A percentile compares a stretch with the other conserved stretches of the same genome.
Evolutionary conservation across 2,888 invertebrate species (phyloP).

Genomic region (Chloroclystis v-ata): DNA sequence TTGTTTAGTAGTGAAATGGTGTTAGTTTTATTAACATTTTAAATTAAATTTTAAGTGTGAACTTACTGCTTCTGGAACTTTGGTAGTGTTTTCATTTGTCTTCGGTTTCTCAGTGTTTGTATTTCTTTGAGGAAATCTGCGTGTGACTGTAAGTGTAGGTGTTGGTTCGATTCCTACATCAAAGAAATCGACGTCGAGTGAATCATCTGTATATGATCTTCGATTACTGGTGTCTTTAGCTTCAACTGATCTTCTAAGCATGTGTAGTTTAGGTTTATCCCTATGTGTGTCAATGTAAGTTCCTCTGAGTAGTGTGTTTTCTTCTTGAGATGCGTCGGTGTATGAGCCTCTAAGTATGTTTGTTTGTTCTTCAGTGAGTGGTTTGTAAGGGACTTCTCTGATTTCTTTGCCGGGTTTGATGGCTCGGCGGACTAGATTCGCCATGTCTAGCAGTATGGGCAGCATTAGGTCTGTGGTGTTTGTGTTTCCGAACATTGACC

Average conservation of each 20-base stretch:
- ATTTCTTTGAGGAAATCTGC: slow-evolving; percentile 45
- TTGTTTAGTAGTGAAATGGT: too few relatives aligned
- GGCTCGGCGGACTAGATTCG: slow-evolving; percentile 78
- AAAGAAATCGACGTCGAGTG: slow-evolving; percentile 51
- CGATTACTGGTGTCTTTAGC: slow-evolving; percentile 25
- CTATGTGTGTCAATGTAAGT: slow-evolving; percentile 7
- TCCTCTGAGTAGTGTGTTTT: slow-evolving; percentile 10
- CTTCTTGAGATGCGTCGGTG: slow-evolving; percentile 38
- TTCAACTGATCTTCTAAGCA: slow-evolving; percentile 50
- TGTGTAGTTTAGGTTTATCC: slow-evolving; percentile 45
- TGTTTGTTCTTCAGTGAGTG: slow-evolving; percentile 33
- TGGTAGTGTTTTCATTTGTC: slow-evolving; percentile 26
- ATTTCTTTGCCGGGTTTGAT: slow-evolving; percentile 60
- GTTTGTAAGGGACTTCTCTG: slow-evolving; percentile 40
- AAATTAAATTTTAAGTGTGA: too few relatives aligned
- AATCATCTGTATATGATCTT: slow-evolving; percentile 27
- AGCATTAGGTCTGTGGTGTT: slow-evolving; percentile 78
- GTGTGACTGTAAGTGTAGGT: slow-evolving; percentile 33
- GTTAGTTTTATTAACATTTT: too few relatives aligned
- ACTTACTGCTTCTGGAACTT: slow-evolving; percentile 6
- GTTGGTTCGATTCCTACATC: slow-evolving; percentile 44
- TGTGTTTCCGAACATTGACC: slow-evolving; percentile 77
- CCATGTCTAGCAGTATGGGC: slow-evolving; percentile 81
- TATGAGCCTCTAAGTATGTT: slow-evolving; percentile 47
- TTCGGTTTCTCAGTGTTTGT: slow-evolving; percentile 34